These are phyloP conservation scores for Caenorhabditis elegans DNA, from an alignment of 1,140 invertebrate genomes.

Conservation along the genomic window WBcel235 BX284605.5:10583501-10584000, in stretches of 20 bases:
- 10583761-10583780: not conserved
- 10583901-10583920: not conserved
- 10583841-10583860: constrained; percentile 18
- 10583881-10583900: not conserved
- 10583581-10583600: not conserved
- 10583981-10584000: constrained; percentile 52
- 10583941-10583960: constrained; percentile 72
- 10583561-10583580: not conserved
- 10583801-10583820: constrained; percentile 34
- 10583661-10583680: not conserved
- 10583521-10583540: not conserved
- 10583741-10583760: not conserved
- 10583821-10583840: constrained; percentile 40
- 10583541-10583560: not conserved
- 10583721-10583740: not conserved
- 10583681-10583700: not conserved
- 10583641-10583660: not conserved
- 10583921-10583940: constrained; percentile 72
- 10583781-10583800: constrained; percentile 26
- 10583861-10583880: not conserved
- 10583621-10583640: constrained; percentile 1
- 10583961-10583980: constrained; percentile 68
- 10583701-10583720: not conserved
- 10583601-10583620: not conserved
- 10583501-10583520: not conserved